Evolutionary conservation across 1,140 invertebrate species (phyloP).

Genomic region (Drosophila paulistorum): DNA sequence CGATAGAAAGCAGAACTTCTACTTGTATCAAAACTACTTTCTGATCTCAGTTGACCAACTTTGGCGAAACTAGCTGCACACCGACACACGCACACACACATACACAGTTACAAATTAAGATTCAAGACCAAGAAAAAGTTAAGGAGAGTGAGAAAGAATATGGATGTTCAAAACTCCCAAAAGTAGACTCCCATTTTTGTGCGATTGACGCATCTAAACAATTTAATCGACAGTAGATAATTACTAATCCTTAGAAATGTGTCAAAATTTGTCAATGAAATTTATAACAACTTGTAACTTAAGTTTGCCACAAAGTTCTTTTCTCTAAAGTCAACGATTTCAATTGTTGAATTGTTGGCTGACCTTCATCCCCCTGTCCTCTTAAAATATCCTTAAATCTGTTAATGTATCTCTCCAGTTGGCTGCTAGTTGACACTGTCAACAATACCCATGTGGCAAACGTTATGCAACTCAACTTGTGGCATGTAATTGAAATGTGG

Average conservation of each 20-base stretch:
- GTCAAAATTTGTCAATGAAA: no score
- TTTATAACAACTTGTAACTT: no score
- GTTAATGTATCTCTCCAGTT: not conserved
- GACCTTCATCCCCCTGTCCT: no score
- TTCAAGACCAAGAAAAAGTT: not conserved
- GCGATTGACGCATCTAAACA: no score
- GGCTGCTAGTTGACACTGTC: not conserved
- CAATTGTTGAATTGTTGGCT: no score
- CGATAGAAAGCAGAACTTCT: conserved; percentile 64
- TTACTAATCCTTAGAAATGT: not conserved
- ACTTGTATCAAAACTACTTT: conserved; percentile 73
- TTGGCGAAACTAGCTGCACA: conserved; percentile 18
- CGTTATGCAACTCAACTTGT: conserved; percentile 30
- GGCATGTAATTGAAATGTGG: conserved; percentile 57
- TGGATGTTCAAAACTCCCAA: not conserved
- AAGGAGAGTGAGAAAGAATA: not conserved
- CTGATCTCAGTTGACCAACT: conserved; percentile 78
- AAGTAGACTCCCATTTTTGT: not conserved
- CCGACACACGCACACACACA: not conserved
- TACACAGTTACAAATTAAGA: not conserved
- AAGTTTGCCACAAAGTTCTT: no score
- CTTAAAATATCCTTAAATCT: not conserved
- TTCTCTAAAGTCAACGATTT: no score
- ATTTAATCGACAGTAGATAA: not conserved
- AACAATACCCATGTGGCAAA: conserved; percentile 3